phyloP scores from a whole-genome alignment of 2,113 vertebrate species.

The Natator depressus region DNA sequence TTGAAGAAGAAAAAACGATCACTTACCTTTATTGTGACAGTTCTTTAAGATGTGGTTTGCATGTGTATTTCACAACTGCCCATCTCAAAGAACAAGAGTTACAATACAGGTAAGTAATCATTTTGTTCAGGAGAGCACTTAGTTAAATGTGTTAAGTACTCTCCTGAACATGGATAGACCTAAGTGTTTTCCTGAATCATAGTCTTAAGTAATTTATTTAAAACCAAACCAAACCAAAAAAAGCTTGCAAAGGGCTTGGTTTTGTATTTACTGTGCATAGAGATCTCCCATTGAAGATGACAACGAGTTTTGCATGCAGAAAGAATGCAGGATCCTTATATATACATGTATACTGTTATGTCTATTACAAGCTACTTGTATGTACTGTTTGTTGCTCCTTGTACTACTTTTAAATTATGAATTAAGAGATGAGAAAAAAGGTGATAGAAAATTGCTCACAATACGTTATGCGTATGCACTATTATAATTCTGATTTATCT shows the following conservation, averaged over 20 bases:
- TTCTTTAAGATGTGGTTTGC: background rate
- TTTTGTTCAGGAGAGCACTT: background rate
- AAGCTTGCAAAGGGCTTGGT: background rate
- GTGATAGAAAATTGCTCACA: constrained; percentile 7
- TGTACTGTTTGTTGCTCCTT: background rate
- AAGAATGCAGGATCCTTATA: background rate
- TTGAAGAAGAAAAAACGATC: background rate
- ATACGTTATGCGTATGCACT: background rate
- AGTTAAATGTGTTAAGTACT: background rate
- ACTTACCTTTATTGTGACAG: background rate
- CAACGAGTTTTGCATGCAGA: rapidly evolving
- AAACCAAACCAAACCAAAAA: background rate
- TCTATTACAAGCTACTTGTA: background rate
- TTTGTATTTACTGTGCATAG: rapidly evolving
- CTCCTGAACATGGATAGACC: background rate
- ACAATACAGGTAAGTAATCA: background rate
- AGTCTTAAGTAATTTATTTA: background rate
- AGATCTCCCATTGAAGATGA: background rate
- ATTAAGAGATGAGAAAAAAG: background rate
- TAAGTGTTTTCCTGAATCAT: background rate
- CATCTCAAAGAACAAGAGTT: background rate
- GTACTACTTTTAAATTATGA: background rate
- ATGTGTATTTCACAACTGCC: background rate
- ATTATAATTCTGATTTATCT: background rate
- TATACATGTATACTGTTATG: background rate